Percentiles rank a stretch among this genome's conserved stretches.
Conservation (phyloP, 2,888 invertebrate genomes). For the Schrankia costaestrigalis region DNA sequence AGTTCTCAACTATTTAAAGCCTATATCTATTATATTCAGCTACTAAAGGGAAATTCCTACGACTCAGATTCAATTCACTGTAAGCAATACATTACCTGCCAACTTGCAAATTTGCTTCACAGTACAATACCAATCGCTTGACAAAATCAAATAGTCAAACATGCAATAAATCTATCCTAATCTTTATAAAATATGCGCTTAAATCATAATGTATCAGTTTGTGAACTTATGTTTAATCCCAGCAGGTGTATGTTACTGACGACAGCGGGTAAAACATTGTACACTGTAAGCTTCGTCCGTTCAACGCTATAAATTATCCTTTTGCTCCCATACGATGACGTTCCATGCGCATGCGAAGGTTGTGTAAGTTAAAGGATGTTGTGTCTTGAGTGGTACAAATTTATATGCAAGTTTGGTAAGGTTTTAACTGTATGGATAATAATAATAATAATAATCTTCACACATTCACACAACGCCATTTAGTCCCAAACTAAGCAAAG, state of each 20-base stretch:
- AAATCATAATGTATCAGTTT: slow-evolving; percentile 34
- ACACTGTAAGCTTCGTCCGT: slow-evolving; percentile 45
- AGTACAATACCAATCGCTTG: slow-evolving; percentile 11
- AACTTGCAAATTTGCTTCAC: slow-evolving; percentile 7
- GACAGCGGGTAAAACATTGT: slow-evolving; percentile 47
- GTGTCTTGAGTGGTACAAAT: slow-evolving; percentile 27
- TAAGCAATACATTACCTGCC: neutral
- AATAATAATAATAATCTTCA: too few species aligned
- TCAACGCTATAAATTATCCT: slow-evolving; percentile 55
- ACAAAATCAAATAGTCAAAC: slow-evolving; percentile 16
- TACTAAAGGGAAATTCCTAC: too few species aligned
- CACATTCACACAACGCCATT: too few species aligned
- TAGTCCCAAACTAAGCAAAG: too few species aligned
- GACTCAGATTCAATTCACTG: too few species aligned
- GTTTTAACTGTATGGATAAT: too few species aligned
- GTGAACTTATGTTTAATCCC: slow-evolving; percentile 33
- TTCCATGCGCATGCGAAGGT: slow-evolving; percentile 26
- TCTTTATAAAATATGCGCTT: slow-evolving; percentile 25
- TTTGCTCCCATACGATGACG: slow-evolving; percentile 45
- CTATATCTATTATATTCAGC: too few species aligned
- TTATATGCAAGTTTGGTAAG: neutral
- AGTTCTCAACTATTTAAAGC: too few species aligned
- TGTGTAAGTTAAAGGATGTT: slow-evolving; percentile 9
- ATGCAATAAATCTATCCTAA: slow-evolving; percentile 26
- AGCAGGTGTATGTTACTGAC: slow-evolving; percentile 44